Conservation (phyloP, 2,888 invertebrate species). For the Platerodrilus igneus region DNA sequence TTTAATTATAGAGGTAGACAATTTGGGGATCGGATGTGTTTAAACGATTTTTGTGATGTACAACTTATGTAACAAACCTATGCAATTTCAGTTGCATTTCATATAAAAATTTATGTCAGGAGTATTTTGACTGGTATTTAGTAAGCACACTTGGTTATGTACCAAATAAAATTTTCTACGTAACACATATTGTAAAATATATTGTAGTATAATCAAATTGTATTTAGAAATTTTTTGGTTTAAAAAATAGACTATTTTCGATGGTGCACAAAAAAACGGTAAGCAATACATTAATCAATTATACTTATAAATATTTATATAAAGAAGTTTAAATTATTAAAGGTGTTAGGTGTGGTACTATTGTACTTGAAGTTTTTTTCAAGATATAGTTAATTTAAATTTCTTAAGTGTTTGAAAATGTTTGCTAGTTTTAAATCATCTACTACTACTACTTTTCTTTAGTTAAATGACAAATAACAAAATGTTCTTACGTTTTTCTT, state of each 20-base stretch:
- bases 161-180: constrained; percentile 39
- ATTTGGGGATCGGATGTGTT: too few relatives aligned
- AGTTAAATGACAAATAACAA: constrained; percentile 23
- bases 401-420: not conserved
- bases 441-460: constrained; percentile 13
- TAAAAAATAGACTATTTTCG: too few relatives aligned
- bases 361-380: constrained; percentile 12
- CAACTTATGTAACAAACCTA: too few relatives aligned
- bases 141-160: constrained; percentile 39
- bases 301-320: too few relatives aligned
- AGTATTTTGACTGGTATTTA: constrained; percentile 37
- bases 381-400: constrained; percentile 11
- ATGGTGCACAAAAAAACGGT: too few relatives aligned
- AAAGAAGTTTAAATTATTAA: too few relatives aligned
- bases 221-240: constrained; percentile 27
- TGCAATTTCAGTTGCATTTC: too few relatives aligned
- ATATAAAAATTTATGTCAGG: too few relatives aligned
- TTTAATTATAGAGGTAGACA: too few relatives aligned
- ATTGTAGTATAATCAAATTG: constrained; percentile 35
- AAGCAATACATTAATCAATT: too few relatives aligned
- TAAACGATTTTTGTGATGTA: too few relatives aligned
- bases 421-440: constrained; percentile 14
- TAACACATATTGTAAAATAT: constrained; percentile 40
- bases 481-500: constrained; percentile 38
- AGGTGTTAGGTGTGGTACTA: constrained; percentile 20